Conservation (phyloP, 2,797 vertebrate genomes). For the Erithacus rubecula region DNA sequence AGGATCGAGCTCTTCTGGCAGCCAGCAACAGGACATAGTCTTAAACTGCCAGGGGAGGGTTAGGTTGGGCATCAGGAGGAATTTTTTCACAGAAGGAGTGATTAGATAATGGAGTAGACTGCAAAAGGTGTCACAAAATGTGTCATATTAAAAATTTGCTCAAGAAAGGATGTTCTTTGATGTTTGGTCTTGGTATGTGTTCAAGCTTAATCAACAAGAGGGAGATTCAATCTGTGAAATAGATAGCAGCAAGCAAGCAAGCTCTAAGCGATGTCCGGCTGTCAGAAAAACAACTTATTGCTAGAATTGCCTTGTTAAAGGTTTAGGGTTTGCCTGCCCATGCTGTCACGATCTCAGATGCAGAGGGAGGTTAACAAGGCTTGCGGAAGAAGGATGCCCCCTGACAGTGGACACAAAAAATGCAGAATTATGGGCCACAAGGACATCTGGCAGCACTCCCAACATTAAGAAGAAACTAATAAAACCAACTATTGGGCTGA, state of each 20-base stretch:
- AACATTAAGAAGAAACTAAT: neutral
- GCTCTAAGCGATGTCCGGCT: neutral
- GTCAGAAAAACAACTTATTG: neutral
- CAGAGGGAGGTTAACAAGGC: neutral
- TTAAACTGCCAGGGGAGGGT: neutral
- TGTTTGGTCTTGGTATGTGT: neutral
- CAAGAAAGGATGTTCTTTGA: neutral
- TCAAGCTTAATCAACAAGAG: neutral
- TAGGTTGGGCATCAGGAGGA: neutral
- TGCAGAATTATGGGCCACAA: neutral
- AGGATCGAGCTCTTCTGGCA: rapidly evolving
- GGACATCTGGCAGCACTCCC: neutral
- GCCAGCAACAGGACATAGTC: neutral
- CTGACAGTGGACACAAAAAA: neutral
- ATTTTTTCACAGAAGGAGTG: neutral
- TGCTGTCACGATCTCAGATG: no score
- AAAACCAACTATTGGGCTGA: neutral
- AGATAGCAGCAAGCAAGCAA: neutral
- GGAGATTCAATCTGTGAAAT: neutral
- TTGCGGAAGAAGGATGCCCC: neutral
- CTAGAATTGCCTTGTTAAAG: neutral
- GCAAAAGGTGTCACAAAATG: neutral
- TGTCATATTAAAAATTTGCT: neutral
- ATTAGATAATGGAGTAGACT: neutral
- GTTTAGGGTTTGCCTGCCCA: neutral